These are phyloP conservation scores for Sclerurus mexicanus DNA, from an alignment of 2,113 vertebrate species.

Conservation along the genomic window DNA sequence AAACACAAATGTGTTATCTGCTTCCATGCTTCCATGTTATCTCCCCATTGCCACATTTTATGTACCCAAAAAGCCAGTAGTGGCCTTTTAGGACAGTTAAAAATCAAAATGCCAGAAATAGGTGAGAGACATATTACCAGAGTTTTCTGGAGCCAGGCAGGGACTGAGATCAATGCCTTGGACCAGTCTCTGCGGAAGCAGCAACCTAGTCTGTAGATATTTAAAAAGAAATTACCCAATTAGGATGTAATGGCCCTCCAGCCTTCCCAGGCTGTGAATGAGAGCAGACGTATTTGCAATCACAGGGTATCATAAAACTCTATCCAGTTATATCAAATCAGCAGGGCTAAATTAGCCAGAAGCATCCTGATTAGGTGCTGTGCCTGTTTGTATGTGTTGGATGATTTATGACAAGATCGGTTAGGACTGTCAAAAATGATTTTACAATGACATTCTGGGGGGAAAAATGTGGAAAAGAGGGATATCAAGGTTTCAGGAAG, in stretches of 20 bases:
- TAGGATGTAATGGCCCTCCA: constrained; percentile 53
- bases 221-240: constrained; percentile 68
- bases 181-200: neutral
- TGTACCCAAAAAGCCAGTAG: neutral
- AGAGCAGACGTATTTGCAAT: constrained; percentile 67
- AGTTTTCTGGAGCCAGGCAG: constrained; percentile 27
- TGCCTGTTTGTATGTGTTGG: neutral
- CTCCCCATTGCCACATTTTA: accelerated
- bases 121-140: neutral
- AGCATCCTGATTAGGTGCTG: constrained; percentile 23
- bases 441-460: neutral
- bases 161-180: neutral
- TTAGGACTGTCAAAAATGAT: neutral
- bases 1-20: neutral
- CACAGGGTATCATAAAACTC: constrained; percentile 37
- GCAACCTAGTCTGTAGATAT: constrained; percentile 25
- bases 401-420: neutral
- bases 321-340: constrained; percentile 60
- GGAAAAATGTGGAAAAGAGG: neutral
- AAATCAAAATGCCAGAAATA: neutral
- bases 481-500: neutral
- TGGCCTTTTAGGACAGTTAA: neutral
- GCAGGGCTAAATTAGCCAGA: constrained; percentile 44
- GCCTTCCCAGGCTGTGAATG: constrained; percentile 50
- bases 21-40: neutral